Conservation (phyloP, 2,888 invertebrate species). For the Sabatieria punctata region DNA sequence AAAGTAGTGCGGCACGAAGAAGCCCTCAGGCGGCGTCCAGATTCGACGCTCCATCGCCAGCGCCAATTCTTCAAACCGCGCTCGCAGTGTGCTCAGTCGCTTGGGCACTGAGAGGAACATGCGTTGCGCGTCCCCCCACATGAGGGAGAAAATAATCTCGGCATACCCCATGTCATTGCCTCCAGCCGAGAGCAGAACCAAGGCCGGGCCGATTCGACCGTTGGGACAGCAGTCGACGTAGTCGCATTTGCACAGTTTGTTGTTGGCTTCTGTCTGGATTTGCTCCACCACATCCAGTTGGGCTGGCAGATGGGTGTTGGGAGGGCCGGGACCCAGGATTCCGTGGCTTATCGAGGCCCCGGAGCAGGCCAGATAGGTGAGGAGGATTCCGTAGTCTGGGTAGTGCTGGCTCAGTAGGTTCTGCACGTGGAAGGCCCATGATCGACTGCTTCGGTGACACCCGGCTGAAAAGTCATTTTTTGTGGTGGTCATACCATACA, state of each 20-base stretch:
- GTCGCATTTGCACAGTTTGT: background rate
- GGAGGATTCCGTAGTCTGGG: conserved; percentile 10
- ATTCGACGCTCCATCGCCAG: background rate
- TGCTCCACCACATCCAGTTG: background rate
- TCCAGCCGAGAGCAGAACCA: conserved; percentile 19
- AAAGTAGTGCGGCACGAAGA: conserved; percentile 20
- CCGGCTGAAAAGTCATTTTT: too few species aligned
- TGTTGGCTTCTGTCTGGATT: background rate
- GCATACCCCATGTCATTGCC: conserved; percentile 27
- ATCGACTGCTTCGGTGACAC: conserved; percentile 17
- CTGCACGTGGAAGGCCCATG: conserved; percentile 15
- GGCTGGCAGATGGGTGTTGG: background rate
- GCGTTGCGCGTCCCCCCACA: conserved; percentile 10
- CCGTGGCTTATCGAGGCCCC: conserved; percentile 20
- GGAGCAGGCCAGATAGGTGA: conserved; percentile 23
- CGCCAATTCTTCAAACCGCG: conserved; percentile 9
- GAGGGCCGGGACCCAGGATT: conserved; percentile 10
- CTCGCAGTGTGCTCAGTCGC: conserved; percentile 2
- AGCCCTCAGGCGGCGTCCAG: conserved; percentile 5
- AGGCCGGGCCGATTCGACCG: conserved; percentile 16
- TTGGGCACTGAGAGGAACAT: background rate
- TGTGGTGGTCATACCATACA: too few species aligned
- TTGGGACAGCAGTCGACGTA: conserved; percentile 1
- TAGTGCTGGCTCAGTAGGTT: conserved; percentile 1
- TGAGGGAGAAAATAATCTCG: conserved; percentile 16